phyloP scores from a whole-genome alignment of 2,888 invertebrate species.

The Mimas tiliae region DNA sequence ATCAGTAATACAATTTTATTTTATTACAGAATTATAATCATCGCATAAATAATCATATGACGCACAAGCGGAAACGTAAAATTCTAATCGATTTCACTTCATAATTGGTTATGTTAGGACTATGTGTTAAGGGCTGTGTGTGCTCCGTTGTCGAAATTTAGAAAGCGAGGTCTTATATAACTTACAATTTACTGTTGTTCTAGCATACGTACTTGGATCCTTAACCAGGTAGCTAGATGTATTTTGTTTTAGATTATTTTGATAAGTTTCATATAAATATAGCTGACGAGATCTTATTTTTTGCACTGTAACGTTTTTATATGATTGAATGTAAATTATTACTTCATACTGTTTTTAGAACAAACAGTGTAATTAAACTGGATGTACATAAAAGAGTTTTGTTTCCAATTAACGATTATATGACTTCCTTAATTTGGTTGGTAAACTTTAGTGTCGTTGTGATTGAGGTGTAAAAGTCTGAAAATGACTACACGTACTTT shows the following conservation, averaged over 20 bases:
- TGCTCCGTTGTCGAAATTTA: slow-evolving; percentile 24
- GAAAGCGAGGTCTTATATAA: slow-evolving; percentile 10
- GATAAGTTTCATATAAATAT: too few relatives aligned
- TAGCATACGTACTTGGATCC: not conserved
- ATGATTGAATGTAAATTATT: not conserved
- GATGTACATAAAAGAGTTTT: slow-evolving; percentile 3
- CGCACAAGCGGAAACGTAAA: slow-evolving; percentile 25
- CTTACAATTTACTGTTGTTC: not conserved
- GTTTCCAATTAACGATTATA: not conserved
- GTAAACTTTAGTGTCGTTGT: not conserved
- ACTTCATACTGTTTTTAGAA: not conserved
- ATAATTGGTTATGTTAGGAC: slow-evolving; percentile 25
- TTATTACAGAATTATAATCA: not conserved
- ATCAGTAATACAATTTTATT: not conserved
- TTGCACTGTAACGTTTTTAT: too few relatives aligned
- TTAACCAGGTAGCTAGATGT: too few relatives aligned
- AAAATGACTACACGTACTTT: not conserved
- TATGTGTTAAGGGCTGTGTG: slow-evolving; percentile 23
- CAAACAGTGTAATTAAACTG: not conserved
- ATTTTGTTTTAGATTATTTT: not conserved
- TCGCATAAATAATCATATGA: not conserved
- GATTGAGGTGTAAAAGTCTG: not conserved
- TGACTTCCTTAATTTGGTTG: not conserved
- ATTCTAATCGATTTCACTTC: slow-evolving; percentile 28
- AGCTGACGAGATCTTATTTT: too few relatives aligned